Evolutionary conservation across 2,888 invertebrate genomes (phyloP), one percentile per base, ranked within the genome.

Genomic region (Tricholauxania praeusta): DNA sequence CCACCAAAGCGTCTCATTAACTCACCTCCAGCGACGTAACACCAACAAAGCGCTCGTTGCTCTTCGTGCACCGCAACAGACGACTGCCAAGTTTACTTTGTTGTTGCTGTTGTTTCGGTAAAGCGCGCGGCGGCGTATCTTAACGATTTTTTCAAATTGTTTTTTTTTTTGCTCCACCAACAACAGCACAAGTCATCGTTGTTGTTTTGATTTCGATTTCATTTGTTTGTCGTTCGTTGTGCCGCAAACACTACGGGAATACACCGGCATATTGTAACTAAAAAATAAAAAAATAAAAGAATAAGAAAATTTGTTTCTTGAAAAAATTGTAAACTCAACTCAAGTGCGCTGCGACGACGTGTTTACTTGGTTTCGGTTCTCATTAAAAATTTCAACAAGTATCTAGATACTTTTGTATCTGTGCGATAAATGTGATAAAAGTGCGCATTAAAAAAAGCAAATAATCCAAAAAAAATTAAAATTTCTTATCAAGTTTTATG

Each of bases 191-290:
- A 22, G 49, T 22, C 39, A 47, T 19, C 14, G 64, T 53, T 71
- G 32, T 71, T 55, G 64, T 64, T 71, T 57, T 71, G 60, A 53
- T 52, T 63, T 53, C 65, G 77, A 78, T 76, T 79, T 77, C 83
- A 82, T 83, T 82, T 81, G 83, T 76, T 76, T 77, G 78, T 82
- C 80, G 83, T 80, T 76, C 78, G 83, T 79, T 77, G 82, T 74
- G 77, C 79, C 78, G 78, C 71, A 74, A 79, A 79, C 75, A 78
- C 64, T 51, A 51, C 51, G 22, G 2, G 10, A 39, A 39, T 39
- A 39, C 49, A 49, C 14, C 48, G 12, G 19, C 59, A 32, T 32
- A n/a, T 22, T 22, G 51, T 15, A 51, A 39, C n/a, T n/a, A 32
- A 62, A n/a, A 51, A 64, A 28, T 4, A 64, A 12, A 14, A 39